Evolutionary conservation across 2,888 invertebrate genomes (phyloP).

Genomic region (Macaria liturata): DNA sequence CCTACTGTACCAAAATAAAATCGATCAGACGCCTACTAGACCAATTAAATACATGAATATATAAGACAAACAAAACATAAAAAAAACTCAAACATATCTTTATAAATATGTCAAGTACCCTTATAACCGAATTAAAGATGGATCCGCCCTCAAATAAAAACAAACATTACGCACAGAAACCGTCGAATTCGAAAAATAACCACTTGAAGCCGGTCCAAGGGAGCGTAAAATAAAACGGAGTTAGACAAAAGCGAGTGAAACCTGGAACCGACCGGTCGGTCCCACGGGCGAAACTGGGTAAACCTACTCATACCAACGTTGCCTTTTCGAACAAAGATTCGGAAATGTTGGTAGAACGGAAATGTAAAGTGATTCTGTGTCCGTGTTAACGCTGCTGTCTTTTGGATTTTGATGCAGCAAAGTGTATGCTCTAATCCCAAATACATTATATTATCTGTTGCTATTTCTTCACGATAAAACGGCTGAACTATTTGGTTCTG

Average conservation of each 20-base stretch:
- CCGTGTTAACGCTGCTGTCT: no score
- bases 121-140: conserved; percentile 26
- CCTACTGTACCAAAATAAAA: no score
- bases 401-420: no score
- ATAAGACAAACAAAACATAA: neutral
- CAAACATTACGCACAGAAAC: conserved; percentile 28
- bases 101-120: conserved; percentile 1
- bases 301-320: conserved; percentile 33
- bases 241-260: conserved; percentile 70
- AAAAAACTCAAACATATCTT: neutral
- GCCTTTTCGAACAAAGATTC: neutral
- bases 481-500: no score
- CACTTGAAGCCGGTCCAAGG: conserved; percentile 39
- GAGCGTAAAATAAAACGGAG: conserved; percentile 64
- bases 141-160: conserved; percentile 27
- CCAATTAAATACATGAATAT: neutral
- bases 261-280: conserved; percentile 48
- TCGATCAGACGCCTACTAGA: no score
- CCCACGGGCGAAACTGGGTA: conserved; percentile 28
- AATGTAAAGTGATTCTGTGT: no score
- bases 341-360: neutral
- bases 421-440: no score
- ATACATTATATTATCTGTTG: no score
- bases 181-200: conserved; percentile 36
- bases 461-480: no score